Evolutionary conservation across 2,113 vertebrate genomes (phyloP).

Genomic region (Tursiops truncatus): DNA sequence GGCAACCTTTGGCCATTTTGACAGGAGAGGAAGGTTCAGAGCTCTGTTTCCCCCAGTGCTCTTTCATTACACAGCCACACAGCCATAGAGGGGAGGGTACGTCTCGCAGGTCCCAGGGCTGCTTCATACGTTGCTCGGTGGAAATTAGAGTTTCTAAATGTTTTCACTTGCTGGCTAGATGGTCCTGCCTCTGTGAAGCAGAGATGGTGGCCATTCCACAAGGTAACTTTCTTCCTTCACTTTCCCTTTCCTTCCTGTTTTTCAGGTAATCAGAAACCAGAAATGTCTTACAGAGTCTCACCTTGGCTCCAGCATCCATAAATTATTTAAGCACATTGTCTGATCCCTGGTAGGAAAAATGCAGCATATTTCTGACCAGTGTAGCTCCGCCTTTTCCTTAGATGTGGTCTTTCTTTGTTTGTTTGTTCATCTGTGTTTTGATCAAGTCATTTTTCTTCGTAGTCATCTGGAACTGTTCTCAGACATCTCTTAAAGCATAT

Average conservation of each 20-base stretch:
- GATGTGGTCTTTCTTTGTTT: neutral
- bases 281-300: neutral
- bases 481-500: neutral
- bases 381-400: neutral
- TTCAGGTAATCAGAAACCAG: neutral
- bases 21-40: neutral
- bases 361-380: neutral
- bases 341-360: neutral
- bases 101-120: neutral
- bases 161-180: neutral
- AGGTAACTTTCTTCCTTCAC: neutral
- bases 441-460: neutral
- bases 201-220: neutral
- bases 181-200: neutral
- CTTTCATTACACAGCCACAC: accelerated
- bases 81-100: neutral
- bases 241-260: neutral
- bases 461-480: neutral
- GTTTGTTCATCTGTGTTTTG: neutral
- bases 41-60: neutral
- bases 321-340: neutral
- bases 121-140: neutral
- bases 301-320: neutral
- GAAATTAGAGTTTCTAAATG: neutral
- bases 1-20: neutral